These are phyloP conservation scores for Scytalopus superciliaris DNA, from an alignment of 2,113 vertebrate species.

Conservation along the genomic window DNA sequence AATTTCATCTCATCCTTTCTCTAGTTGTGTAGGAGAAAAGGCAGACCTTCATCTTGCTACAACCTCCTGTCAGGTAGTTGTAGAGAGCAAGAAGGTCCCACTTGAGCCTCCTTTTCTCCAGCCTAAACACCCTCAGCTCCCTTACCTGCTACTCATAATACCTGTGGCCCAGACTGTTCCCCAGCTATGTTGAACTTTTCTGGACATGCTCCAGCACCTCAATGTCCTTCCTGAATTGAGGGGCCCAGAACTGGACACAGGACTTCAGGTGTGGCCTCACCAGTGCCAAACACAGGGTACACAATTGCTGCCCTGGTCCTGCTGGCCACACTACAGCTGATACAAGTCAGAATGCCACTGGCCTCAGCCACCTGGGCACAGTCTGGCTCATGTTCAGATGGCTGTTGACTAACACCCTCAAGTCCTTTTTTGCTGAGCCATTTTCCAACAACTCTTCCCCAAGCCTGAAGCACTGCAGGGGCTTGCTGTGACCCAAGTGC, in stretches of 20 bases:
- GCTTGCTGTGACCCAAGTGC: neutral
- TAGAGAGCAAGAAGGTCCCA: neutral
- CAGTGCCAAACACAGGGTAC: accelerated
- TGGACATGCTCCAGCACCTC: neutral
- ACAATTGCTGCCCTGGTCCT: neutral
- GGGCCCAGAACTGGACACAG: neutral
- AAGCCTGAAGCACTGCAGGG: no score
- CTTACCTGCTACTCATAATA: neutral
- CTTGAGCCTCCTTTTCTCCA: neutral
- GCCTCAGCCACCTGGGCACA: neutral
- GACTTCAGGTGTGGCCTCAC: neutral
- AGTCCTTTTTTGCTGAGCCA: neutral
- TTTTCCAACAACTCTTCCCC: neutral
- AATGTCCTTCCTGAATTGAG: neutral
- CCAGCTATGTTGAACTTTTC: neutral
- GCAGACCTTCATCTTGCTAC: no score
- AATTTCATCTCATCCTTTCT: neutral
- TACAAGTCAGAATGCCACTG: neutral
- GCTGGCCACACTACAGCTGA: neutral
- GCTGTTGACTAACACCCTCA: neutral
- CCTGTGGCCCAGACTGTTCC: neutral
- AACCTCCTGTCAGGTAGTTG: accelerated
- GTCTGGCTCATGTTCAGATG: neutral
- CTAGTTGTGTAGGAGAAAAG: no score
- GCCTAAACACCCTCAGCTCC: neutral